These are phyloP conservation scores for Conopomorpha cramerella DNA, from an alignment of 1,140 invertebrate species.

Conservation along the genomic window DNA sequence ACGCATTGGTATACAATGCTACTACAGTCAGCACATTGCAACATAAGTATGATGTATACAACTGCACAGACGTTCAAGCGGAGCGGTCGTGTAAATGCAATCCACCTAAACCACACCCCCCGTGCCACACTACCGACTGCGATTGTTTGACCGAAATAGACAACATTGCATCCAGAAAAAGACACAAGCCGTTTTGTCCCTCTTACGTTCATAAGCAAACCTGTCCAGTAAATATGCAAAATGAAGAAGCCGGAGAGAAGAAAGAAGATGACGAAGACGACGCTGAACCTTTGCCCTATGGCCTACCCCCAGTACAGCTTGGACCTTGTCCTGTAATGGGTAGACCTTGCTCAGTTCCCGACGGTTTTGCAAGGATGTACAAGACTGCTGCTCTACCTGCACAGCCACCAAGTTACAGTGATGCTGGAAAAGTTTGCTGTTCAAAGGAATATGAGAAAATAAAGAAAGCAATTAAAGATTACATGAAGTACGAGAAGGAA, in stretches of 20 bases:
- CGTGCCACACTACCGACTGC: conserved; percentile 42
- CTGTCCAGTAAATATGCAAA: conserved; percentile 35
- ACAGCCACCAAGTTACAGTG: conserved; percentile 35
- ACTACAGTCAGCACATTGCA: conserved; percentile 13
- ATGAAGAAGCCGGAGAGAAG: conserved; percentile 31
- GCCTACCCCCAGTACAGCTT: conserved; percentile 37
- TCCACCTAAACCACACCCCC: conserved; percentile 31
- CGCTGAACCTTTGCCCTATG: conserved; percentile 34
- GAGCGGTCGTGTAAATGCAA: conserved; percentile 42
- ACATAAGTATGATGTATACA: conserved; percentile 17
- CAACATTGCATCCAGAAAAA: conserved; percentile 27
- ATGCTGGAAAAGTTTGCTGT: conserved; percentile 45
- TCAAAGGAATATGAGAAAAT: conserved; percentile 49
- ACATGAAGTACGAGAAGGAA: conserved; percentile 35
- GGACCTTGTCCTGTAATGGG: conserved; percentile 49
- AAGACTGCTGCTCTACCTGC: conserved; percentile 27
- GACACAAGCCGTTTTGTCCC: conserved; percentile 39
- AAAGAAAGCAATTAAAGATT: conserved; percentile 42
- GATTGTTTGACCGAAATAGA: conserved; percentile 32
- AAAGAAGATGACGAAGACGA: conserved; percentile 33
- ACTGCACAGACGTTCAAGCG: conserved; percentile 25
- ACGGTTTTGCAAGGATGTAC: conserved; percentile 52
- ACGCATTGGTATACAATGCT: conserved; percentile 21
- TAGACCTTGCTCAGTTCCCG: conserved; percentile 35
- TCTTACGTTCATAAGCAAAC: conserved; percentile 36